phyloP scores from a whole-genome alignment of 1,140 invertebrate species.

The Panonychus citri region DNA sequence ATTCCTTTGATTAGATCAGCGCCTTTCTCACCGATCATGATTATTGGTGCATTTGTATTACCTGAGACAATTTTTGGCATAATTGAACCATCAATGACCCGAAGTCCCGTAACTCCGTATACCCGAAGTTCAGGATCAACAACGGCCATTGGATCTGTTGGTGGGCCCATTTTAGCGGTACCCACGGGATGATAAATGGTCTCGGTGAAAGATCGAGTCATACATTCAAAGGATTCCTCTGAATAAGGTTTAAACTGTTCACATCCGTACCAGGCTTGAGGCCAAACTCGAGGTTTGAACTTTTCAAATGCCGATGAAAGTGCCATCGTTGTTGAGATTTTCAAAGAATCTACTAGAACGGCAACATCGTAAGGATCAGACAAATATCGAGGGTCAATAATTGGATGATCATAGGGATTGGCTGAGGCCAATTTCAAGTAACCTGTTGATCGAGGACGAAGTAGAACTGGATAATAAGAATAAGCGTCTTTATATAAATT shows the following conservation, averaged over 20 bases:
- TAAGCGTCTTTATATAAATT: conserved; percentile 36
- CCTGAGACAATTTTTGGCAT: conserved; percentile 42
- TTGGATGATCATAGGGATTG: conserved; percentile 66
- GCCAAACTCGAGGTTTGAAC: conserved; percentile 12
- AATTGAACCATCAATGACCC: conserved; percentile 44
- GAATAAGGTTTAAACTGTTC: conserved; percentile 41
- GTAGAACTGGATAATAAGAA: conserved; percentile 58
- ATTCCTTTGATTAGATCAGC: conserved; percentile 39
- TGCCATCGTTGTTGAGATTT: conserved; percentile 13
- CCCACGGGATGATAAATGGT: conserved; percentile 70
- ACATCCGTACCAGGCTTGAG: conserved; percentile 33
- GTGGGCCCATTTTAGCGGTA: conserved; percentile 76
- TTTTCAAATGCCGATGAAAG: conserved; percentile 14
- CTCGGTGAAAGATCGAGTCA: conserved; percentile 44
- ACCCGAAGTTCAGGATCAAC: conserved; percentile 51
- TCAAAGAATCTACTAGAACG: conserved; percentile 13
- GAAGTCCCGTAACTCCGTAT: conserved; percentile 30
- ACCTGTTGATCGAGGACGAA: conserved; percentile 41
- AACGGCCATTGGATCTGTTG: conserved; percentile 54
- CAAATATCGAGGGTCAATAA: conserved; percentile 82
- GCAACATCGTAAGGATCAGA: conserved; percentile 36
- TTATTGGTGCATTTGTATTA: conserved; percentile 49
- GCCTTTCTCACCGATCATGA: conserved; percentile 71
- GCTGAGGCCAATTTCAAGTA: conserved; percentile 46
- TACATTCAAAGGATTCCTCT: conserved; percentile 60